Evolutionary conservation across 2,888 invertebrate genomes (phyloP).

Genomic region (Lasioglossum morio): DNA sequence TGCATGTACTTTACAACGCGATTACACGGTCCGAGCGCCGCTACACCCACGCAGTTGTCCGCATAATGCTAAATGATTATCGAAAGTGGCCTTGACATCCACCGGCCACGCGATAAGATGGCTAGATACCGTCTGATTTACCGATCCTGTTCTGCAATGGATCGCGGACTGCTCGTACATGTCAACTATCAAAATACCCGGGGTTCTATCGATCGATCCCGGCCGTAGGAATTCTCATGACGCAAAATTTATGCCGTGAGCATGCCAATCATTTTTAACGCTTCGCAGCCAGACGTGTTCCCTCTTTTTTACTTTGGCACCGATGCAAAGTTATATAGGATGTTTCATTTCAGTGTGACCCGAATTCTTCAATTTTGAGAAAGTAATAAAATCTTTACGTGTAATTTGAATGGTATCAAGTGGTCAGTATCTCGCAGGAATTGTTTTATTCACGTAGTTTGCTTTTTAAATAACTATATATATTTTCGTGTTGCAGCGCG

Average conservation of each 20-base stretch:
- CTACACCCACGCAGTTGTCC: constrained; percentile 22
- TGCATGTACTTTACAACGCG: constrained; percentile 10
- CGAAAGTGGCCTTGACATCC: constrained; percentile 72
- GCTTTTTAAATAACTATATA: too few species aligned
- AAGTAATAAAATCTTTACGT: too few species aligned
- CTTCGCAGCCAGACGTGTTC: too few species aligned
- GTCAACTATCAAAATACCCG: neutral
- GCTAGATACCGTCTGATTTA: constrained; percentile 46
- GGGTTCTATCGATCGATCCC: neutral
- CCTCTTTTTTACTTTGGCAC: too few species aligned
- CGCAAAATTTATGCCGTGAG: neutral
- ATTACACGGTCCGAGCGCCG: constrained; percentile 18
- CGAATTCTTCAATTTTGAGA: too few species aligned
- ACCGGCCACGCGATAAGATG: constrained; percentile 62
- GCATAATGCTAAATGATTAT: constrained; percentile 71
- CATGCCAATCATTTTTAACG: neutral
- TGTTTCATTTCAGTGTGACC: too few species aligned
- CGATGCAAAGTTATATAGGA: too few species aligned
- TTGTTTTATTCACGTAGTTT: too few species aligned
- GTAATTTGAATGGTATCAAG: too few species aligned
- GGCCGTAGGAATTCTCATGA: neutral
- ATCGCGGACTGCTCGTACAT: neutral
- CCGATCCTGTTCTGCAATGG: neutral
- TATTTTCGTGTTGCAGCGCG: too few species aligned
- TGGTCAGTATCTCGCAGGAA: too few species aligned